Evolutionary conservation across 2,797 vertebrate species (phyloP).

Genomic region (Cirrhinus mrigala): DNA sequence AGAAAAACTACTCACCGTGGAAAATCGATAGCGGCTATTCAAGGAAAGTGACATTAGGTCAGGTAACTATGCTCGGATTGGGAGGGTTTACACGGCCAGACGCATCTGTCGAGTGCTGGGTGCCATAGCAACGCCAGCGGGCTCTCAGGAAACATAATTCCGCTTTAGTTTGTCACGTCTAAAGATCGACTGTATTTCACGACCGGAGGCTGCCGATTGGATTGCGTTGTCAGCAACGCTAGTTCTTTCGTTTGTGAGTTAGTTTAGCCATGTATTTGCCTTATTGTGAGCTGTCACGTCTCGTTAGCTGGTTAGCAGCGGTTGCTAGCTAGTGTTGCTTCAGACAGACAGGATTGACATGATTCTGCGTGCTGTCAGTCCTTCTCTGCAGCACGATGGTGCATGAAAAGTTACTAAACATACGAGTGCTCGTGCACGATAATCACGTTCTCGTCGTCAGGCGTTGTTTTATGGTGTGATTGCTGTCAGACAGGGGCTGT

Average conservation of each 20-base stretch:
- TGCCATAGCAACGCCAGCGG: conserved; percentile 84
- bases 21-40: conserved; percentile 18
- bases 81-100: conserved; percentile 74
- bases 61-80: conserved; percentile 62
- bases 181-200: conserved; percentile 18
- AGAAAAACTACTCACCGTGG: conserved; percentile 62
- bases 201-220: not conserved
- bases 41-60: conserved; percentile 44
- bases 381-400: not conserved
- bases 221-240: not conserved
- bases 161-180: conserved; percentile 60
- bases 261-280: conserved; percentile 36
- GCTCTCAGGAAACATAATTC: conserved; percentile 79
- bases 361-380: conserved; percentile 49
- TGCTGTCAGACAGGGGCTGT: conserved; percentile 2
- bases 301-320: conserved; percentile 63
- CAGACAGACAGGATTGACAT: conserved; percentile 48
- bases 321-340: conserved; percentile 56
- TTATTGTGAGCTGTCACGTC: conserved; percentile 63
- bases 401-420: conserved; percentile 21
- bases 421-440: not conserved
- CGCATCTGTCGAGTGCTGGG: conserved; percentile 83
- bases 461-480: conserved; percentile 10
- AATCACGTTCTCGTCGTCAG: not conserved
- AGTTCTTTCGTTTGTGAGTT: not conserved